Base-by-base conservation (phyloP, 92 coral and sea anemone genomes). In the Palythoa caribaeorum region DNA sequence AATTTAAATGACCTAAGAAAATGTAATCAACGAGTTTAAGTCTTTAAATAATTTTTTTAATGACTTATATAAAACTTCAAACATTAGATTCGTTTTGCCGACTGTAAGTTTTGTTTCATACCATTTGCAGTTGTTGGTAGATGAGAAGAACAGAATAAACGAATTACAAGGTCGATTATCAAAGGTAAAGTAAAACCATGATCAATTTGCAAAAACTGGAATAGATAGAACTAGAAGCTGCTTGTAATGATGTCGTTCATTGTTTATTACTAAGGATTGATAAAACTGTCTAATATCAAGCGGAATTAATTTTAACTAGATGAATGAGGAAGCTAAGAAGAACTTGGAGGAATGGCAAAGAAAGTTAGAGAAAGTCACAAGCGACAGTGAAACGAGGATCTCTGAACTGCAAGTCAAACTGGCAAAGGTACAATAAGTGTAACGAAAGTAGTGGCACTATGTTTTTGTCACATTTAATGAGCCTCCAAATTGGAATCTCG, bases 241-340 rank as follows among this genome's bases (percentile, higher is more conserved):
- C 28, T 28, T 28, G 28, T 28, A 28, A 28, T 28, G 28, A 28
- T 28, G 28, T 28, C 28, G 28, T 28, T 28, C 28, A 28, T 28
- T 28, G 28, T 28, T 28, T 0, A 28, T 28, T 28, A 28, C 28
- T 0, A 28, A 28, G 28, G 28, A 28, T 28, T 28, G 28, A 28
- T 28, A 28, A 28, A 28, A 2, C 6, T 15, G n/a, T 17, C 5
- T 62, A 4, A 13, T 51, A 51, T 53, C 10, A 1, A 79, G 38
- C 73, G n/a, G 2, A 44, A n/a, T 51, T 50, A 21, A 47, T 35
- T 57, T 3, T 0, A 10, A n/a, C 19, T 76, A 95, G 98, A 95
- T 93, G 93, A 95, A 93, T 44, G 98, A 95, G 88, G 98, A 95
- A 78, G 96, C 98, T n/a, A 95, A 92, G 83, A 88, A 94, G 66